phyloP scores from a whole-genome alignment of 2,888 invertebrate species.

The Clitarchus hookeri region DNA sequence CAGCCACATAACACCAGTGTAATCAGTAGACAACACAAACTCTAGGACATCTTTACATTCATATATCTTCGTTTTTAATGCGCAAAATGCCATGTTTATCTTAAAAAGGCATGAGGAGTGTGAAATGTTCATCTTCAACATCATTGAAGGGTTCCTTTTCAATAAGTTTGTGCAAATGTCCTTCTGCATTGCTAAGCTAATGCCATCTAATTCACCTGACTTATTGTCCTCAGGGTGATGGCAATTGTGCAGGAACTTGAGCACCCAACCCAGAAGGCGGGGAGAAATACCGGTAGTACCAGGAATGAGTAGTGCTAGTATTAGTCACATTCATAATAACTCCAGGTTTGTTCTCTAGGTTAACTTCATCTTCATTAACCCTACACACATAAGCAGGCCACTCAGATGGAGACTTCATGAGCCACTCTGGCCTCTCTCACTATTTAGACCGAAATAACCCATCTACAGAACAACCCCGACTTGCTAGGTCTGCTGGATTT shows the following conservation, averaged over 20 bases:
- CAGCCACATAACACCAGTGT: background rate
- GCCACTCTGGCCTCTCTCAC: constrained; percentile 42
- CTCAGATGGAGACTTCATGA: background rate
- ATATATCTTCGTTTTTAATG: background rate
- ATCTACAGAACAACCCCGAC: constrained; percentile 36
- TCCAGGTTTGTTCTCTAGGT: background rate
- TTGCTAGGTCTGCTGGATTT: constrained; percentile 45
- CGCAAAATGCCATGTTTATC: background rate
- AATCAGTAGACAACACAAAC: background rate
- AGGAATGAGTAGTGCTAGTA: background rate
- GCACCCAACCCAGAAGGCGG: background rate
- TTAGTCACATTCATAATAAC: background rate
- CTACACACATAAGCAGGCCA: background rate
- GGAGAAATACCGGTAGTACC: background rate
- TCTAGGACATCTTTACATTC: background rate
- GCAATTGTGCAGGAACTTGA: background rate
- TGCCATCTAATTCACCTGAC: background rate
- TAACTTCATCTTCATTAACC: background rate
- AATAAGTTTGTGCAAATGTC: background rate
- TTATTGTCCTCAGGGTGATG: background rate
- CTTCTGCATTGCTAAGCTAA: background rate
- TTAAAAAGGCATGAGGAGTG: background rate
- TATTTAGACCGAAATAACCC: constrained; percentile 35
- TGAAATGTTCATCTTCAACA: background rate
- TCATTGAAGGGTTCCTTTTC: background rate